phyloP scores from a whole-genome alignment of 2,888 invertebrate species.

The Apeira syringaria region DNA sequence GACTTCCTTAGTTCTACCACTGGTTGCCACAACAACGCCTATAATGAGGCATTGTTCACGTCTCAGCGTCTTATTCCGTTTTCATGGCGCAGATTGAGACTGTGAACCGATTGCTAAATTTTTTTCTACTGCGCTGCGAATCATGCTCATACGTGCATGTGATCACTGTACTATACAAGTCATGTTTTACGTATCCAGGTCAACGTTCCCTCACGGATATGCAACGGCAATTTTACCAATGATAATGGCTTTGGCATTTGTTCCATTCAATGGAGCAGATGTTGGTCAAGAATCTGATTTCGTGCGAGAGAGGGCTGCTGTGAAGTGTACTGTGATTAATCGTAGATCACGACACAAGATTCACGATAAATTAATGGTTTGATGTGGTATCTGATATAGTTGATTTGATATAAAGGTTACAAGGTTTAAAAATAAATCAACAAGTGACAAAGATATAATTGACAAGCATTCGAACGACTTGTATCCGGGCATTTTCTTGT shows the following conservation, averaged over 20 bases:
- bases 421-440: conserved; percentile 7
- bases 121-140: conserved; percentile 26
- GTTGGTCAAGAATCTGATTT: conserved; percentile 47
- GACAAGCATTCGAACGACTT: background rate
- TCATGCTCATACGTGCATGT: conserved; percentile 32
- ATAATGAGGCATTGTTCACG: conserved; percentile 78
- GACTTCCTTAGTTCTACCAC: conserved; percentile 76
- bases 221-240: conserved; percentile 53
- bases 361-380: too few relatives aligned
- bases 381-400: too few relatives aligned
- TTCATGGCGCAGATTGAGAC: conserved; percentile 54
- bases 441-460: conserved; percentile 1
- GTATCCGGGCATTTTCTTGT: conserved; percentile 31
- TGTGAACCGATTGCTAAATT: conserved; percentile 56
- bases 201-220: conserved; percentile 61
- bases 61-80: conserved; percentile 64
- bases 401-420: too few relatives aligned
- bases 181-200: conserved; percentile 44
- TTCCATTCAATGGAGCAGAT: conserved; percentile 26
- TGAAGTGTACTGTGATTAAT: conserved; percentile 49
- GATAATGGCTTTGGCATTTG: conserved; percentile 61
- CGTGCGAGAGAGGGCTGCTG: conserved; percentile 43
- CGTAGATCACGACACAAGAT: conserved; percentile 63
- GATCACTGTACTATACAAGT: conserved; percentile 23
- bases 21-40: conserved; percentile 64